Percentiles rank a stretch among this genome's conserved stretches.
Evolutionary conservation across 2,888 invertebrate species (phyloP).

Genomic region (Cactoblastis cactorum): DNA sequence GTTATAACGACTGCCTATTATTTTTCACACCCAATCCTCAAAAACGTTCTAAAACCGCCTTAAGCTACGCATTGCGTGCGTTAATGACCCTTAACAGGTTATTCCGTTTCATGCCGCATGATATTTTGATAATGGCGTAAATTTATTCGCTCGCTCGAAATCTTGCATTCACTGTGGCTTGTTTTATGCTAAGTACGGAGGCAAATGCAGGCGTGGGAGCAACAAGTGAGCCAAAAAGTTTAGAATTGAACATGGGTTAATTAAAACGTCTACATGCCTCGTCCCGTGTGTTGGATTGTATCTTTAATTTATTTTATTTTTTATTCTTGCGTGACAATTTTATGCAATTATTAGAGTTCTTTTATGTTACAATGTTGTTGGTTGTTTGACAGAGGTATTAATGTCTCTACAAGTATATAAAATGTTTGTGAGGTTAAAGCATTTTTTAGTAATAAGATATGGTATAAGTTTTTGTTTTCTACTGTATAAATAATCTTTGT

Average conservation of each 20-base stretch:
- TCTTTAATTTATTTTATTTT: neutral
- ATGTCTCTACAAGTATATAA: too few species aligned
- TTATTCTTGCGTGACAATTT: neutral
- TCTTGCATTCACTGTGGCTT: slow-evolving; percentile 69
- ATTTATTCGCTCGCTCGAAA: slow-evolving; percentile 71
- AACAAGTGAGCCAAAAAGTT: slow-evolving; percentile 55
- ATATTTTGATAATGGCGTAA: slow-evolving; percentile 77
- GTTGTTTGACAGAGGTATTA: too few species aligned
- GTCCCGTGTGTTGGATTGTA: slow-evolving; percentile 1
- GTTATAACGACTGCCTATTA: too few species aligned
- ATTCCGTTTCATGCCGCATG: slow-evolving; percentile 46
- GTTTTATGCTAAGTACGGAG: slow-evolving; percentile 72
- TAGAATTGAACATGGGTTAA: slow-evolving; percentile 6
- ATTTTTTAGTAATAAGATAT: too few species aligned
- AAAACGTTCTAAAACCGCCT: too few species aligned
- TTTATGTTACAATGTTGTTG: too few species aligned
- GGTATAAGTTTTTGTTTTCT: too few species aligned
- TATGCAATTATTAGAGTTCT: neutral
- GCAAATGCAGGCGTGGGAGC: slow-evolving; percentile 17
- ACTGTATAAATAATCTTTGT: too few species aligned
- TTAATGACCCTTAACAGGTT: slow-evolving; percentile 67
- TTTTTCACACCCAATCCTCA: too few species aligned
- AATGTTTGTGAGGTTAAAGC: too few species aligned
- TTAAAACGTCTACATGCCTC: slow-evolving; percentile 9
- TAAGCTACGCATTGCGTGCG: slow-evolving; percentile 58